Conservation (phyloP, 64 coral and sea anemone species). For the Cladopsammia gracilis region DNA sequence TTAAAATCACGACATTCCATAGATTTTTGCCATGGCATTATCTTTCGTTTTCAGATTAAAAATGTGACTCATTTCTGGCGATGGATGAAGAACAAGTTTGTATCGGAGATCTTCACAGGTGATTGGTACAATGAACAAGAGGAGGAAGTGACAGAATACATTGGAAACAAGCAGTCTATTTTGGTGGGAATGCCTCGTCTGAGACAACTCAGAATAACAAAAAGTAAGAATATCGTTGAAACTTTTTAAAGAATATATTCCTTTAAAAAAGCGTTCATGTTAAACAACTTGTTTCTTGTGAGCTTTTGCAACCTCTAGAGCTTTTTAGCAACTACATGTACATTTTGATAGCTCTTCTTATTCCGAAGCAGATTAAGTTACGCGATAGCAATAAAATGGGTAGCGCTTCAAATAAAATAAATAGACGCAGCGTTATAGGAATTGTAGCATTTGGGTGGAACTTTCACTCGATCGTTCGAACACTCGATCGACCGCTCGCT, state of each 20-base stretch:
- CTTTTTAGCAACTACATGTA: no score
- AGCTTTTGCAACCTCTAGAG: no score
- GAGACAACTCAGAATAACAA: conserved; percentile 25
- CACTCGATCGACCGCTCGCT: no score
- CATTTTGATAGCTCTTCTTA: no score
- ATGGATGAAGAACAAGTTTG: conserved; percentile 6
- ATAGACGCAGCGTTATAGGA: no score
- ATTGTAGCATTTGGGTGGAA: no score
- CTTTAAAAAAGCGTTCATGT: background rate
- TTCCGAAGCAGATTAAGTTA: no score
- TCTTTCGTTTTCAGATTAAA: background rate
- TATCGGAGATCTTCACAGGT: background rate
- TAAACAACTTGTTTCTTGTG: no score
- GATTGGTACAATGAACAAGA: conserved; percentile 22
- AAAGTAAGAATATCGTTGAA: conserved; percentile 6
- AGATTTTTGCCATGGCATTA: background rate
- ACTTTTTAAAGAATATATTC: background rate
- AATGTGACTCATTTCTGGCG: background rate
- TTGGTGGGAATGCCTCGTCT: conserved; percentile 49
- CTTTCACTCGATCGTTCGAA: no score
- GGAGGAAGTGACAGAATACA: conserved; percentile 15
- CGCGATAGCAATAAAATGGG: no score
- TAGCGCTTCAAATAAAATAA: no score
- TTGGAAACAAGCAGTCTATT: conserved; percentile 50
- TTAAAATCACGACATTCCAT: background rate